phyloP scores from a whole-genome alignment of 1,140 invertebrate species.

The Formica selysi region DNA sequence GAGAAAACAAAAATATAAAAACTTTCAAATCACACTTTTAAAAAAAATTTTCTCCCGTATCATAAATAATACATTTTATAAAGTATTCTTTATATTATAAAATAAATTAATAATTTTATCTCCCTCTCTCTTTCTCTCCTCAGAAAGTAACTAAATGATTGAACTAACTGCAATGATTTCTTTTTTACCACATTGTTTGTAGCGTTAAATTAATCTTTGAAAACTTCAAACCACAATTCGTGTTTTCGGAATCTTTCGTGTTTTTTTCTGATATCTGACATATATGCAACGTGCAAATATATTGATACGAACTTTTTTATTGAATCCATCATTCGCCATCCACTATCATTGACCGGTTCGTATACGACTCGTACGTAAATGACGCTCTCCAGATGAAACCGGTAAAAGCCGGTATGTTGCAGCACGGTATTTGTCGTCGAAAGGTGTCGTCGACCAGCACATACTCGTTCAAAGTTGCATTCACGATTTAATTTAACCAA shows the following conservation, averaged over 20 bases:
- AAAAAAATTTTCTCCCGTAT: neutral
- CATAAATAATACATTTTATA: neutral
- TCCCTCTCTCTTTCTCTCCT: too few species aligned
- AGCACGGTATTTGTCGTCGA: constrained; percentile 33
- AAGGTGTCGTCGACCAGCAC: constrained; percentile 49
- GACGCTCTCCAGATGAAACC: constrained; percentile 61
- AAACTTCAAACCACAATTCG: neutral
- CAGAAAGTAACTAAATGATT: neutral
- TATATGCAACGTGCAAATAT: neutral
- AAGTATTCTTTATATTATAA: neutral
- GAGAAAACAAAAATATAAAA: neutral
- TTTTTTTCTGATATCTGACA: too few species aligned
- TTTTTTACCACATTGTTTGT: neutral
- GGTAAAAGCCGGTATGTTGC: constrained; percentile 63
- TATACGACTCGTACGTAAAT: constrained; percentile 44
- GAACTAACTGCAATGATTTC: neutral
- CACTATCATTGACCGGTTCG: constrained; percentile 27
- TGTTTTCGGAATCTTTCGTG: neutral
- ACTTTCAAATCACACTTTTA: neutral
- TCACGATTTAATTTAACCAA: neutral
- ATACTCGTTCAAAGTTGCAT: neutral
- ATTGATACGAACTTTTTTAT: constrained; percentile 40
- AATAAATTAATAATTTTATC: neutral
- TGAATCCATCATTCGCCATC: neutral
- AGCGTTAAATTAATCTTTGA: neutral